Percentiles rank a stretch among this genome's conserved stretches.
Conservation (phyloP, 2,888 invertebrate species). For the Tromatobia lineatoria region DNA sequence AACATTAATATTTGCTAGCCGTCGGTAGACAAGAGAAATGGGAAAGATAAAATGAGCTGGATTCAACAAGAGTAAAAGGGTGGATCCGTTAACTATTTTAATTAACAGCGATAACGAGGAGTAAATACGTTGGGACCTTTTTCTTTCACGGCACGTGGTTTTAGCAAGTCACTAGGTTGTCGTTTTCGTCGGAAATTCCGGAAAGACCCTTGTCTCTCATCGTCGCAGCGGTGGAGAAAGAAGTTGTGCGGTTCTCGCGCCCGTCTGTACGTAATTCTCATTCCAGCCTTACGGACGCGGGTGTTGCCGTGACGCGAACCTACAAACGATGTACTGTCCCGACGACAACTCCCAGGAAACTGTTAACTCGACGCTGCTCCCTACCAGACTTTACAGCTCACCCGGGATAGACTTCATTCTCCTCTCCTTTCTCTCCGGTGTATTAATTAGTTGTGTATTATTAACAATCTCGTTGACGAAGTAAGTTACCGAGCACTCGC, state of each 20-base stretch:
- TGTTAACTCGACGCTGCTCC: conserved; percentile 48
- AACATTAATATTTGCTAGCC: too few relatives aligned
- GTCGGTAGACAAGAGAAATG: not conserved
- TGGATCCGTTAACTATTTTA: conserved; percentile 36
- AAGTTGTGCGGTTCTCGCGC: not conserved
- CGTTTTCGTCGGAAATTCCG: conserved; percentile 28
- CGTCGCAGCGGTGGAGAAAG: not conserved
- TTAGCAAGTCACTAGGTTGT: conserved; percentile 34
- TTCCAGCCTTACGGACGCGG: conserved; percentile 45
- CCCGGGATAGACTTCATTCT: conserved; percentile 3
- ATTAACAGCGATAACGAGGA: conserved; percentile 62
- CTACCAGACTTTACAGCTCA: conserved; percentile 35
- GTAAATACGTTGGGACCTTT: not conserved
- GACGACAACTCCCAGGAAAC: conserved; percentile 58
- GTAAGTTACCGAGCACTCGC: not conserved
- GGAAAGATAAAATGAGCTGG: not conserved
- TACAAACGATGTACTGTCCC: conserved; percentile 26
- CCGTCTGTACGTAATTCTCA: conserved; percentile 51
- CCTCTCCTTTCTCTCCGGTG: not conserved
- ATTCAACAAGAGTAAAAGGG: not conserved
- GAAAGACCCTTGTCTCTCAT: conserved; percentile 41
- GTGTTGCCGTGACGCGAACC: conserved; percentile 44
- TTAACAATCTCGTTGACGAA: conserved; percentile 52
- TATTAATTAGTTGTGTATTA: conserved; percentile 64
- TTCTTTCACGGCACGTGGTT: not conserved